Evolutionary conservation across 2,797 vertebrate genomes (phyloP).

Genomic region (Sphenopsis melanotis): DNA sequence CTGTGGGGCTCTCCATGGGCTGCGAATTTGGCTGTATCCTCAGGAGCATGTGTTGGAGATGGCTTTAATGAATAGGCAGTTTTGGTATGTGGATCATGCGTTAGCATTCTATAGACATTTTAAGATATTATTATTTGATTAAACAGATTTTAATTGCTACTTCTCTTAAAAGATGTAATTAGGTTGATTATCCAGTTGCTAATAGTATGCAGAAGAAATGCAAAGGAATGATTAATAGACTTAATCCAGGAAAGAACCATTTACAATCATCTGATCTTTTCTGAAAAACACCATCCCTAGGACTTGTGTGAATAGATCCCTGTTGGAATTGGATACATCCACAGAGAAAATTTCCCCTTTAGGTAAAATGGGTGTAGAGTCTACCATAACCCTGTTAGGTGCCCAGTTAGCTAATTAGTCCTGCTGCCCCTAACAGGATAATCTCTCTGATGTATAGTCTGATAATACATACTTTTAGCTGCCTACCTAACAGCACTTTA

Average conservation of each 20-base stretch:
- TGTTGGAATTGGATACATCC: neutral
- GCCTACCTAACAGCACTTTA: neutral
- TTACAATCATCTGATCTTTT: neutral
- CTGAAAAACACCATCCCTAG: neutral
- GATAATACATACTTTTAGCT: neutral
- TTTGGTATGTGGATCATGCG: neutral
- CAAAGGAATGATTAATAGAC: neutral
- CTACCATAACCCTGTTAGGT: neutral
- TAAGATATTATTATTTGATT: neutral
- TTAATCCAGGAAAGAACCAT: neutral
- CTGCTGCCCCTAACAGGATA: neutral
- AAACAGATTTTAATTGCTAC: neutral
- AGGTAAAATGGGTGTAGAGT: neutral
- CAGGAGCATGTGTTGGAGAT: neutral
- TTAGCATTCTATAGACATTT: neutral
- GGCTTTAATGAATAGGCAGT: neutral
- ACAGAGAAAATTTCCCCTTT: neutral
- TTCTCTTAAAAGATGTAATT: neutral
- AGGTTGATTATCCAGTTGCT: neutral
- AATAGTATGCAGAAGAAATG: neutral
- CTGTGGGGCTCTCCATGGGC: neutral
- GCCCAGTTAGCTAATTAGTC: neutral
- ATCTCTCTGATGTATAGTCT: neutral
- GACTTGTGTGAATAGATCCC: neutral
- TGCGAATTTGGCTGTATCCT: neutral